A percentile compares a stretch with the other conserved stretches of the same genome.
Conservation (phyloP, 2,888 invertebrate genomes). For the Apotomis betuletana region DNA sequence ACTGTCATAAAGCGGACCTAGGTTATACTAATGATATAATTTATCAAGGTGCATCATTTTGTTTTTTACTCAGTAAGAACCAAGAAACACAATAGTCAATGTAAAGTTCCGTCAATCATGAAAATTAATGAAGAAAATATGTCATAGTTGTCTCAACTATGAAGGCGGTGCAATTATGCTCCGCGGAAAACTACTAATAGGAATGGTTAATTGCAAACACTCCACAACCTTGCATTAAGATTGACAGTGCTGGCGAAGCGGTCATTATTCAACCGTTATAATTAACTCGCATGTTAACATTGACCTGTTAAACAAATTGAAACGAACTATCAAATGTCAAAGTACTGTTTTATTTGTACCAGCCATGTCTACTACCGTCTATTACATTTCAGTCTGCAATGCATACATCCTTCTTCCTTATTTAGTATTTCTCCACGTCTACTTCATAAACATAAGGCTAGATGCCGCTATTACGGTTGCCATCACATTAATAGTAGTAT, state of each 20-base stretch:
- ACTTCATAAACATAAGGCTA: background rate
- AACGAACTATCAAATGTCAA: constrained; percentile 49
- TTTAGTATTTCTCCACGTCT: background rate
- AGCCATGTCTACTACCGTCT: constrained; percentile 15
- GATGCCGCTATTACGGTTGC: background rate
- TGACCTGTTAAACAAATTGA: constrained; percentile 69
- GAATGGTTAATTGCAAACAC: constrained; percentile 52
- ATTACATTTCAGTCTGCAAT: constrained; percentile 12
- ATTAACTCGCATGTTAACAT: constrained; percentile 57
- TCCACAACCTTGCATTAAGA: constrained; percentile 47
- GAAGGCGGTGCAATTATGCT: constrained; percentile 36
- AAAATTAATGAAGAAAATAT: constrained; percentile 22
- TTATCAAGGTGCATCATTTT: too few species aligned
- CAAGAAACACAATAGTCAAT: constrained; percentile 9
- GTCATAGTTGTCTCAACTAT: constrained; percentile 20
- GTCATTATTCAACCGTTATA: constrained; percentile 42
- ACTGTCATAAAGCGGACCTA: too few species aligned
- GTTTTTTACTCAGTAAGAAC: background rate
- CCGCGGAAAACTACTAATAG: constrained; percentile 54
- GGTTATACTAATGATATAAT: too few species aligned
- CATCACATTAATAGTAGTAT: constrained; percentile 1
- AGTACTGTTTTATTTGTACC: constrained; percentile 32
- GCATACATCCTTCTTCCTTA: constrained; percentile 12
- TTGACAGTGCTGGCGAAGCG: constrained; percentile 44
- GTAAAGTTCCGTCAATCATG: constrained; percentile 7